Evolutionary conservation across 2,797 vertebrate species (phyloP).

Genomic region (Poecilia wingei): DNA sequence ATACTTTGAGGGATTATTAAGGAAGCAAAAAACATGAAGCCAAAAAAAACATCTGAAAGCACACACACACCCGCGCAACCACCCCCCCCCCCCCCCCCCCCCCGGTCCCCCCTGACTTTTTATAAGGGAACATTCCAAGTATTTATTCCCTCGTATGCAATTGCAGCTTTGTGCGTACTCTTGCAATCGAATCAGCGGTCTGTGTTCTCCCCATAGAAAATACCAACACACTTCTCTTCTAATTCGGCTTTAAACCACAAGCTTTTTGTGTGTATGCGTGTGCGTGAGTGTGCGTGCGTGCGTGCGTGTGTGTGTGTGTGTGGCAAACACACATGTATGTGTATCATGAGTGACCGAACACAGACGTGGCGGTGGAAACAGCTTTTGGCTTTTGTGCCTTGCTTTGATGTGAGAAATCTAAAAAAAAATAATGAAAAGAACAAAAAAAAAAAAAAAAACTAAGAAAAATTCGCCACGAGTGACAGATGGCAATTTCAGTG

Average conservation of each 20-base stretch:
- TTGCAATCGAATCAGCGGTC: constrained; percentile 67
- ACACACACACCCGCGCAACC: too few relatives aligned
- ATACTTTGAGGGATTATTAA: too few relatives aligned
- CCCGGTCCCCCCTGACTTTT: constrained; percentile 47
- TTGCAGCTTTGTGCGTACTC: constrained; percentile 63
- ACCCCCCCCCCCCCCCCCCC: too few relatives aligned
- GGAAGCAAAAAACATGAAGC: too few relatives aligned
- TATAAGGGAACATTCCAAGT: constrained; percentile 52
- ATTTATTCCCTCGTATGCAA: constrained; percentile 75
- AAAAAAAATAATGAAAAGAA: constrained; percentile 73
- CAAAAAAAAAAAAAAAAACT: constrained; percentile 73
- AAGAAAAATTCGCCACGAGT: constrained; percentile 90
- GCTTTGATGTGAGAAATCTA: constrained; percentile 85
- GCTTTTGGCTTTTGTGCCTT: constrained; percentile 98
- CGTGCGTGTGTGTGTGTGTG: constrained; percentile 45
- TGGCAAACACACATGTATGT: constrained; percentile 34
- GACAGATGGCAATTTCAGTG: constrained; percentile 98
- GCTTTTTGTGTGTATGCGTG: constrained; percentile 62
- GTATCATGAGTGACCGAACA: constrained; percentile 52
- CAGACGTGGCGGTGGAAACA: constrained; percentile 82
- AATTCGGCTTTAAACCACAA: constrained; percentile 83
- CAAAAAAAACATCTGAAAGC: too few relatives aligned
- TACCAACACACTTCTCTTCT: constrained; percentile 76
- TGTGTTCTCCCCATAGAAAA: constrained; percentile 46
- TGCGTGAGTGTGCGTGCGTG: constrained; percentile 6